Base-by-base conservation (phyloP, 2,888 invertebrate species). In the Blastobasis adustella region DNA sequence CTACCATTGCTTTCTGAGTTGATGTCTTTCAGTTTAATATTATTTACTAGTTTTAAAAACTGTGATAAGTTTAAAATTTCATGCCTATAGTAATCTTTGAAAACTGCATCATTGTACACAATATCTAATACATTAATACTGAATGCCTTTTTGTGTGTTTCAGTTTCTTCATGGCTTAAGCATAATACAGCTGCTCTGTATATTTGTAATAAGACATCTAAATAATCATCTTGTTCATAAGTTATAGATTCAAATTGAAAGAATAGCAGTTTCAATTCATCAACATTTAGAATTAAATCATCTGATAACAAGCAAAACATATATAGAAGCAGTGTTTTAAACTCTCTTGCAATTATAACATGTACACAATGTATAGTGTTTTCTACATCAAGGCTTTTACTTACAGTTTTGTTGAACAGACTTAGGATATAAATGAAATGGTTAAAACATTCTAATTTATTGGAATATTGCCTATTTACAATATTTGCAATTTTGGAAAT, bases 391-490 rank as follows among this genome's bases (percentile, higher is more conserved):
- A 49, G 47, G 43, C 59, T 54, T 46, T 50, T 56, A 38, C 59
- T 51, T 9, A 49, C 54, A 40, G 68, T 68, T 68, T 68, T 74
- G 8, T 55, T 66, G 49, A 65, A 69, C 45, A 78, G 58, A 54
- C 73, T 61, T 44, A 65, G 60, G 49, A 82, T 51, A 56, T 71
- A 79, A 41, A 76, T 57, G 9, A 71, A 73, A 61, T 83, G 73
- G 52, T 69, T 59, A 0, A 80, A 58, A 55, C 70, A 76, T 48
- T 73, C 71, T 43, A 57, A 58, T 59, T 77, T 82, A 58, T 79
- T 65, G 46, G 76, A 71, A 66, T 84, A 82, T 57, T 79, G 78
- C 51, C 82, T 75, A 7, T 58, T 67, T 40, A 70, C 57, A 47
- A 76, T 60, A 54, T 75, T 62, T 57, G 70, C 56, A 43, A 84